Conservation (phyloP, 2,113 vertebrate species). For the Lophius piscatorius region DNA sequence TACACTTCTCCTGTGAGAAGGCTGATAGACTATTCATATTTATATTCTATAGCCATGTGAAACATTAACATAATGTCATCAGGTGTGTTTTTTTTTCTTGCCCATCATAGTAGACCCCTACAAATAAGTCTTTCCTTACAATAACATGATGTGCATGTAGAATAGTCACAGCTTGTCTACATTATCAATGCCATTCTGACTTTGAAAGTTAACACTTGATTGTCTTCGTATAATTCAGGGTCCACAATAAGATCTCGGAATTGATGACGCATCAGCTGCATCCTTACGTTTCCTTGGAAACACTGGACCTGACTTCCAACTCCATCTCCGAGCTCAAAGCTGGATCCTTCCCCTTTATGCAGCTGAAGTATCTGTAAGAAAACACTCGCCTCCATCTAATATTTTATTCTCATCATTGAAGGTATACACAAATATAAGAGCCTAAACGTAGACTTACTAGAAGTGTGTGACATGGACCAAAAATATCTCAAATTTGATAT, state of each 20-base stretch:
- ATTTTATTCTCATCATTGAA: not conserved
- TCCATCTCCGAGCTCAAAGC: slow-evolving; percentile 75
- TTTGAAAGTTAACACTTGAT: slow-evolving; percentile 1
- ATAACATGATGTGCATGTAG: not conserved
- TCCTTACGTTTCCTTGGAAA: slow-evolving; percentile 72
- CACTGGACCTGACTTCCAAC: slow-evolving; percentile 78
- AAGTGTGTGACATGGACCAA: no score
- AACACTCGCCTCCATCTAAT: not conserved
- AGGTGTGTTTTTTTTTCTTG: no score
- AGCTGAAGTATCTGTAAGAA: slow-evolving; percentile 78
- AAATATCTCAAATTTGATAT: no score
- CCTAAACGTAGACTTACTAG: no score
- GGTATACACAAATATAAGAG: no score
- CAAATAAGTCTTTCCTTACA: not conserved
- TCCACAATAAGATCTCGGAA: slow-evolving; percentile 77
- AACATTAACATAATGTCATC: no score
- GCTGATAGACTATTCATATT: no score
- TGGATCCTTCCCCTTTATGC: slow-evolving; percentile 77
- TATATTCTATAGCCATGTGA: no score
- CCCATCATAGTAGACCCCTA: no score
- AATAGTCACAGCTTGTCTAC: not conserved
- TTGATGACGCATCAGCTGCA: slow-evolving; percentile 71
- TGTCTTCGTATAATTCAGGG: slow-evolving; percentile 49
- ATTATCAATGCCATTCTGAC: not conserved
- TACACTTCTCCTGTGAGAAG: no score